Conservation (phyloP, 2,113 vertebrate genomes). For the Chamaetylas fuelleborni region DNA sequence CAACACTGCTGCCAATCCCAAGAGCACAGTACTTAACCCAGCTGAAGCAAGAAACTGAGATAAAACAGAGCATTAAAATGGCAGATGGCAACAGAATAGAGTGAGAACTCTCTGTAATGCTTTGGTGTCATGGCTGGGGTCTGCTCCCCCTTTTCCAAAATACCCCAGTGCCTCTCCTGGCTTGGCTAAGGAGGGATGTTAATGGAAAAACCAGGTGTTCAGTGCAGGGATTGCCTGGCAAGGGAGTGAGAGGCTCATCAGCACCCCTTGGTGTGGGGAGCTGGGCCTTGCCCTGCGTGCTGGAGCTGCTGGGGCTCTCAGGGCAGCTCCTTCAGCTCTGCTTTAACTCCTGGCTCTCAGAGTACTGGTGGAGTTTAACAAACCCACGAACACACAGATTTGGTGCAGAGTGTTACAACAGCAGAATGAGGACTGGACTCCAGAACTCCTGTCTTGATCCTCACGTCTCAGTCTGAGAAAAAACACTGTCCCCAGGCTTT, state of each 20-base stretch:
- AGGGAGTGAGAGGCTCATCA: background rate
- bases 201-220: background rate
- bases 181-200: background rate
- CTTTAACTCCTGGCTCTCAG: background rate
- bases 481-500: background rate
- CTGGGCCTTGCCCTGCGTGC: background rate
- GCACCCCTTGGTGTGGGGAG: background rate
- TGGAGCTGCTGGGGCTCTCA: background rate
- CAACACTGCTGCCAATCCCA: background rate
- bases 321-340: background rate
- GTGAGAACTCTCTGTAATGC: background rate
- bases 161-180: fast-evolving
- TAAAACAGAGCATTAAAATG: background rate
- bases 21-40: background rate
- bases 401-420: background rate
- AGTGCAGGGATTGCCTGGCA: background rate
- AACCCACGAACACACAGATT: background rate
- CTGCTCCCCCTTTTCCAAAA: background rate
- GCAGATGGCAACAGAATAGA: background rate
- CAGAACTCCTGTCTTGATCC: background rate
- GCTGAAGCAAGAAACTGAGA: background rate
- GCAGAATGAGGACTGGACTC: background rate
- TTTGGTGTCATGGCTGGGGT: background rate
- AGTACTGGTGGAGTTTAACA: background rate
- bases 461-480: background rate